Percentiles rank a stretch among this genome's conserved stretches.
These are phyloP conservation scores for Amazona guildingii DNA, from an alignment of 2,113 vertebrate species.

Conservation along the genomic window DNA sequence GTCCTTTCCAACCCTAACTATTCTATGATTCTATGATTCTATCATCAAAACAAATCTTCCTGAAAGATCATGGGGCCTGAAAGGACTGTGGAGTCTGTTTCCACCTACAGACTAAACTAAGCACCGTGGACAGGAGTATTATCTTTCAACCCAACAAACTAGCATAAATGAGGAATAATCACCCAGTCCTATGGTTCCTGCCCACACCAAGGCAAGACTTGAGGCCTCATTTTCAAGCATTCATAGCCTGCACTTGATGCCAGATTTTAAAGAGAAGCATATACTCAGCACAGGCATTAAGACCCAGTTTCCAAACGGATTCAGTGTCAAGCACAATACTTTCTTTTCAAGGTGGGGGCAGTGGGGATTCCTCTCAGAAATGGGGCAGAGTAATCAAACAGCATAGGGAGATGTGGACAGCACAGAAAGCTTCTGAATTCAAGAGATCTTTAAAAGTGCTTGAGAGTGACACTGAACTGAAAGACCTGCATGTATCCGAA, in stretches of 20 bases:
- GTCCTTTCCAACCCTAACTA: no score
- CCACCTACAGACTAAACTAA: neutral
- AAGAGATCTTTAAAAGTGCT: neutral
- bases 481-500: neutral
- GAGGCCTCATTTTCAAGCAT: neutral
- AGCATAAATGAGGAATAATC: neutral
- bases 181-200: neutral
- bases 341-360: neutral
- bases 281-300: neutral
- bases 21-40: no score
- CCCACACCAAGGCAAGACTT: neutral
- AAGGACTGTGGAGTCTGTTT: neutral
- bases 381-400: neutral
- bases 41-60: neutral
- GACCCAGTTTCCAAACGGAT: neutral
- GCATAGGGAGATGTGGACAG: neutral
- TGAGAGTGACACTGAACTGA: neutral
- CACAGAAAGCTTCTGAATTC: neutral
- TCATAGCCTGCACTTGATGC: neutral
- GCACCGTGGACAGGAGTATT: neutral
- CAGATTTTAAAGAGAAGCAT: neutral
- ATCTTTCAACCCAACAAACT: neutral
- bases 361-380: neutral
- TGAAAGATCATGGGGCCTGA: neutral
- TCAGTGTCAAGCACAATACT: neutral